phyloP scores from a whole-genome alignment of 2,797 vertebrate genomes.

The Amniataba percoides region DNA sequence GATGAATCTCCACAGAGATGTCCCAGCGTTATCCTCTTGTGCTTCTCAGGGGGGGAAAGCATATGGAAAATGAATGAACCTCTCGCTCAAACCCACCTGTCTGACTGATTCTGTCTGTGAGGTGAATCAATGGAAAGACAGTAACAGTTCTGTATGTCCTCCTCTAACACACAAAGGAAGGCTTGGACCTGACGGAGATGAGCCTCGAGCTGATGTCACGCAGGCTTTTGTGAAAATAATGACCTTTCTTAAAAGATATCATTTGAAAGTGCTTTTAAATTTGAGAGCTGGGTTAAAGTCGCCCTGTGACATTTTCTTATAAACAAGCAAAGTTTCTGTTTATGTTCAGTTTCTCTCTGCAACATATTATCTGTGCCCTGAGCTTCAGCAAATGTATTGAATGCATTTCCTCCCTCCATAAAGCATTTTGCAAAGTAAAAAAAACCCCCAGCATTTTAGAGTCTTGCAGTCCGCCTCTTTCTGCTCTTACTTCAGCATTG shows the following conservation, averaged over 20 bases:
- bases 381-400: neutral
- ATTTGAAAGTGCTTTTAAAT: neutral
- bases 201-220: neutral
- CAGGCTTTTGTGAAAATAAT: neutral
- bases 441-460: too few relatives aligned
- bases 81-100: neutral
- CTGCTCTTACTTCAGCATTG: too few relatives aligned
- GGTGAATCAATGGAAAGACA: neutral
- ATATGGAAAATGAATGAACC: conserved; percentile 30
- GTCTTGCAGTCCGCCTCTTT: too few relatives aligned
- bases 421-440: neutral
- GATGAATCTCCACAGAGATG: conserved; percentile 23
- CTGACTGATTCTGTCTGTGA: neutral
- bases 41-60: conserved; percentile 17
- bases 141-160: neutral
- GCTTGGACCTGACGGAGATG: neutral
- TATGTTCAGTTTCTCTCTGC: neutral
- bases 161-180: neutral
- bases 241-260: neutral
- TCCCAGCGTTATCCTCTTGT: conserved; percentile 20
- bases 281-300: neutral
- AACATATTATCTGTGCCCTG: too few relatives aligned
- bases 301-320: neutral
- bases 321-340: neutral
- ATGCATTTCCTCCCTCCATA: neutral